Conservation (phyloP, 2,888 invertebrate species). For the Ptilodon capucinus region DNA sequence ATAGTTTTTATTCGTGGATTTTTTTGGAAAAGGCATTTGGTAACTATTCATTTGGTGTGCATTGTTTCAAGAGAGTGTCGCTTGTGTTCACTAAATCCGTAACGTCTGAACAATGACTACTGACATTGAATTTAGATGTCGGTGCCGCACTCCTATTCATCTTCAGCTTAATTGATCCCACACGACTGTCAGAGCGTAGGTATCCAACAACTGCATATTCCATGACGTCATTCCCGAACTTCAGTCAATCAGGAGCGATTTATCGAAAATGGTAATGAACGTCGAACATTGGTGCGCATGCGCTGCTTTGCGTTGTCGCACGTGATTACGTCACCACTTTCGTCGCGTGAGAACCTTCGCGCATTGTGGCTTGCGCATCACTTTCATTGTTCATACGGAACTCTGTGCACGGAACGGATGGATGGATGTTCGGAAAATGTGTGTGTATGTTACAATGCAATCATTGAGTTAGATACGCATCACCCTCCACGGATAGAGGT, state of each 20-base stretch:
- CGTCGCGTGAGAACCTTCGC: conserved; percentile 73
- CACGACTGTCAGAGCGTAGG: background rate
- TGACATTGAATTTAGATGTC: no score
- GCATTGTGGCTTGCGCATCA: conserved; percentile 58
- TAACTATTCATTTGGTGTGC: no score
- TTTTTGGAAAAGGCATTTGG: background rate
- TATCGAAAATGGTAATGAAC: conserved; percentile 24
- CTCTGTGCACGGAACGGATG: conserved; percentile 30
- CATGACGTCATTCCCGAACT: background rate
- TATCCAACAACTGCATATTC: background rate
- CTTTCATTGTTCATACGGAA: conserved; percentile 68
- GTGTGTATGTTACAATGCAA: conserved; percentile 6
- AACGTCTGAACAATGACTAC: no score
- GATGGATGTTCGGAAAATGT: conserved; percentile 29
- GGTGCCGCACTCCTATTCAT: background rate
- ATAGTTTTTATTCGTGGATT: background rate
- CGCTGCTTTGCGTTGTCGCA: conserved; percentile 29
- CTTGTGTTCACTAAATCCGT: no score
- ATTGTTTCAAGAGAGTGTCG: no score
- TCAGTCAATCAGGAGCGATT: conserved; percentile 7
- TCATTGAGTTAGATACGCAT: background rate
- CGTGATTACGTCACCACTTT: conserved; percentile 67
- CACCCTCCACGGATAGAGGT: no score
- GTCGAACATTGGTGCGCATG: conserved; percentile 5
- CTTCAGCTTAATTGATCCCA: background rate